These are phyloP conservation scores for Caretta caretta DNA, from an alignment of 2,113 vertebrate genomes.

Conservation along the genomic window DNA sequence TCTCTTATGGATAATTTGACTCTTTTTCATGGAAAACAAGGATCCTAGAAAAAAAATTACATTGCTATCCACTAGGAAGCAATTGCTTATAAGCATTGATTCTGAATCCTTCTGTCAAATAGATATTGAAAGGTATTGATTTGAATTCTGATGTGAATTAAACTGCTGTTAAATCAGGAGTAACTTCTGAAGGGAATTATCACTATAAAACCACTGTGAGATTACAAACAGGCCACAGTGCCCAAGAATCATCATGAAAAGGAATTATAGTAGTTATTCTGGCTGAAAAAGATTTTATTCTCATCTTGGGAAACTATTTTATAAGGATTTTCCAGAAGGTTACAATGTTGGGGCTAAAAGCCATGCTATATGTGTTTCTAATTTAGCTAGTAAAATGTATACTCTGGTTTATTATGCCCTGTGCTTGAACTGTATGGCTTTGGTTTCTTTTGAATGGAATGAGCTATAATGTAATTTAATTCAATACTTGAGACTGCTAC, in stretches of 20 bases:
- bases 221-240: background rate
- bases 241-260: background rate
- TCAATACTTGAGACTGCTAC: background rate
- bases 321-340: background rate
- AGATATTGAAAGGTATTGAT: background rate
- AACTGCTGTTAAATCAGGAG: background rate
- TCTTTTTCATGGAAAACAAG: background rate
- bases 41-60: background rate
- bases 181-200: background rate
- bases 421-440: background rate
- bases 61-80: background rate
- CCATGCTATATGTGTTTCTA: background rate
- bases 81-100: background rate
- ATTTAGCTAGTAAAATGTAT: background rate
- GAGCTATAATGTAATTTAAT: background rate
- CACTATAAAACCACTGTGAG: background rate
- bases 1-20: background rate
- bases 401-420: background rate
- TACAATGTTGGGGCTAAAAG: background rate
- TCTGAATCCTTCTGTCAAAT: background rate
- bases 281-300: background rate
- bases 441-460: constrained; percentile 18
- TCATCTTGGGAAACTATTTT: background rate
- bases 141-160: background rate
- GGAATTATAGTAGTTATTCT: background rate